Evolutionary conservation across 1,140 invertebrate species (phyloP), one percentile per base, ranked within the genome.

Genomic region (Psilanteris sp.): DNA sequence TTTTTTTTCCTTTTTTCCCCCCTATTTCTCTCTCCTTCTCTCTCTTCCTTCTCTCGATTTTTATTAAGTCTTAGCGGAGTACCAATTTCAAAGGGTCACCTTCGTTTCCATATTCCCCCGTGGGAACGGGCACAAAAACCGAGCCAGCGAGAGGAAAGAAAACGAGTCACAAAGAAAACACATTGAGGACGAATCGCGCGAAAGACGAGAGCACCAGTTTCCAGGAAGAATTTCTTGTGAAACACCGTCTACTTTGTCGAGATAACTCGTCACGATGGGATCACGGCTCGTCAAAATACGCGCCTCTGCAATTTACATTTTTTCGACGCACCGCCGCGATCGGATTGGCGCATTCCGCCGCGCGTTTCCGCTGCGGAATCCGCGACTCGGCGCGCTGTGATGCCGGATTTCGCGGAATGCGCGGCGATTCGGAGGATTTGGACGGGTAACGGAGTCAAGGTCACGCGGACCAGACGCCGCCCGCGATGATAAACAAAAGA

Each of bases 221-320:
- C 79, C 77, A 78, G 78, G 81, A 81, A 85, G 73, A 80, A 79
- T 78, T 81, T 79, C 68, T 80, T 80, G 76, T 62, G 68, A 68
- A 72, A 78, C 48, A 70, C 31, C 62, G 61, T 79, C 67, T 70
- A 72, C 73, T 81, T 81, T 79, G 80, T 79, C 79, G 78, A 79
- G 78, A 79, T 76, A 74, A 78, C 76, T 79, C 66, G 77, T 72
- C 67, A 62, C 59, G 70, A 67, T 59, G 59, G 57, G 74, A 77
- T 79, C 72, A 57, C 59, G 71, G 46, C 64, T 64, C 62, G 67
- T 79, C 72, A 68, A 67, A 77, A 66, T 64, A 66, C 64, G 34
- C 29, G 48, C 20, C 50, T 44, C 11, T 37, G 66, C 24, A 41
- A 9, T 50, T 5, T 9, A n/a, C 14, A 29, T 13, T 46, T 64